Base-by-base conservation (phyloP, 2,888 invertebrate genomes). In the Emmelina monodactyla region DNA sequence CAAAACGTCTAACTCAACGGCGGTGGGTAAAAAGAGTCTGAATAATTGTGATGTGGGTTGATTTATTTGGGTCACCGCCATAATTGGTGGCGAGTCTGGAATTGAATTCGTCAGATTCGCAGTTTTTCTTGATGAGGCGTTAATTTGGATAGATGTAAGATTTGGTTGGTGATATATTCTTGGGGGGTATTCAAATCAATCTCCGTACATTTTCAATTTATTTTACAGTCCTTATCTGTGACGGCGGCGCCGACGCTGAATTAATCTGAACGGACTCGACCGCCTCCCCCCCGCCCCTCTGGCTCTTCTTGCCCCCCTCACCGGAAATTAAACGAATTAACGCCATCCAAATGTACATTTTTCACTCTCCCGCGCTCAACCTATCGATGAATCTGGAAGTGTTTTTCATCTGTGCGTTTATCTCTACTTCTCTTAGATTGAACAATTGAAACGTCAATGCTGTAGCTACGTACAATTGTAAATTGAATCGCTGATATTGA, bases 251-350 rank as follows among this genome's bases (percentile, higher is more conserved):
- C 66, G 65, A 71, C 62, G 66, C 65, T 72, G 79, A 78, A 79
- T 79, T 79, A 79, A 79, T 79, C 79, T 78, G 75, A 65, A 59
- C 70, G 67, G 64, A 65, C 70, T 57, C 57, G 46, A 49, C 57
- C 49, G 49, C 50, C 55, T 46, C 46, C 40, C 52, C 46, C 48
- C 52, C n/a, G n/a, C n/a, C n/a, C n/a, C n/a, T n/a, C n/a, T n/a
- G n/a, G n/a, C n/a, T n/a, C n/a, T n/a, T n/a, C n/a, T n/a, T n/a
- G n/a, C n/a, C 55, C 58, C 62, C 62, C 73, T 66, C 70, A 69
- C 78, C 80, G 81, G 80, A 81, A 81, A 81, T 81, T 81, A 81
- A 81, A 78, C 78, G 80, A 80, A 81, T 81, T 80, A 80, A 79
- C 78, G 76, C 78, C 72, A 72, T 79, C 79, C 76, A 75, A 79